These are phyloP conservation scores for Atta cephalotes DNA, from an alignment of 1,140 invertebrate species.

Conservation along the genomic window DNA sequence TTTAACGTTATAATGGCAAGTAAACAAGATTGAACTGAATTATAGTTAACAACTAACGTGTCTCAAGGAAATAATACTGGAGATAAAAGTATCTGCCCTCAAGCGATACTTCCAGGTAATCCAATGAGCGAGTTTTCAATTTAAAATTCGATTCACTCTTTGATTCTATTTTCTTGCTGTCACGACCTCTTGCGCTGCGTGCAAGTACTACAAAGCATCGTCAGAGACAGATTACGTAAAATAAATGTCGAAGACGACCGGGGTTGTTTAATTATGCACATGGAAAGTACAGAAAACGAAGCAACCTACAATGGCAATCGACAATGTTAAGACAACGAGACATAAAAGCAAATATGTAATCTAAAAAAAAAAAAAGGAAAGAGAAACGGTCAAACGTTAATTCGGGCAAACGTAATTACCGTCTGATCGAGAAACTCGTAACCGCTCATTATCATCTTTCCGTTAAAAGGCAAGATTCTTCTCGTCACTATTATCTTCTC, in stretches of 20 bases:
- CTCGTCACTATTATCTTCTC: slow-evolving; percentile 35
- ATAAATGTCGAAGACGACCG: not conserved
- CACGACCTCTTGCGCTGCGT: not conserved
- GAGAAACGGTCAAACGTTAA: slow-evolving; percentile 12
- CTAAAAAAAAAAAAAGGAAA: not conserved
- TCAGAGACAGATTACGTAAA: slow-evolving; percentile 17
- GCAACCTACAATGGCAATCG: not conserved
- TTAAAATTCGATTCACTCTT: slow-evolving; percentile 44
- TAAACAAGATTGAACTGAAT: slow-evolving; percentile 18
- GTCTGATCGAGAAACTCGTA: slow-evolving; percentile 52
- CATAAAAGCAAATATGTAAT: slow-evolving; percentile 40
- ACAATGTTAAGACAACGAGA: slow-evolving; percentile 43
- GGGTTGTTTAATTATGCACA: slow-evolving; percentile 5
- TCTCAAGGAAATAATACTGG: slow-evolving; percentile 35
- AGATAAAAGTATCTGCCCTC: slow-evolving; percentile 31
- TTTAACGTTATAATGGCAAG: slow-evolving; percentile 21
- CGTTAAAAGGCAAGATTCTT: slow-evolving; percentile 54
- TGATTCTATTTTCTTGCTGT: slow-evolving; percentile 33
- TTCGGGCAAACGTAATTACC: slow-evolving; percentile 50
- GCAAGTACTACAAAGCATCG: not conserved
- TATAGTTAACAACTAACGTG: slow-evolving; percentile 48
- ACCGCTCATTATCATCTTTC: slow-evolving; percentile 58
- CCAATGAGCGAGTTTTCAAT: slow-evolving; percentile 46
- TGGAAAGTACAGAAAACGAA: not conserved
- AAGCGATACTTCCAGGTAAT: slow-evolving; percentile 35